phyloP scores from a whole-genome alignment of 2,113 vertebrate genomes.

The Himantopus leucocephalus region DNA sequence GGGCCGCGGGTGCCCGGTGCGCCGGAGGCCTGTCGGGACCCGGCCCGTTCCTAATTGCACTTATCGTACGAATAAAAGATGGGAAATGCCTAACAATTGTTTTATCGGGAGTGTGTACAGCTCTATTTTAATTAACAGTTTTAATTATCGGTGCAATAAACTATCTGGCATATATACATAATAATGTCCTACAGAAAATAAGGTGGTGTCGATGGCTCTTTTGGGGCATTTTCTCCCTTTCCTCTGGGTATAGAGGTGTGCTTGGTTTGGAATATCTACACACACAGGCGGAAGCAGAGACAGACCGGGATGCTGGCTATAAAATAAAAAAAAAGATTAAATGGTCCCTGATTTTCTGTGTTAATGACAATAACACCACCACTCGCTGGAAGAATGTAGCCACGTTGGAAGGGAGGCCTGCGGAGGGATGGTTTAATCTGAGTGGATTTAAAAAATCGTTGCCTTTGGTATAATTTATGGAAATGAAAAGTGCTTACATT shows the following conservation, averaged over 20 bases:
- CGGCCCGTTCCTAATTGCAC: conserved; percentile 54
- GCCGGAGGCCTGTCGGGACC: conserved; percentile 42
- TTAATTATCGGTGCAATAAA: conserved; percentile 65
- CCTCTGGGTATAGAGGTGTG: background rate
- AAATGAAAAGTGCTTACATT: conserved; percentile 69
- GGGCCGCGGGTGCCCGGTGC: background rate
- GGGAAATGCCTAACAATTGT: conserved; percentile 56
- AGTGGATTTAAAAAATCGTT: conserved; percentile 68
- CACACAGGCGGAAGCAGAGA: background rate
- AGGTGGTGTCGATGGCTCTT: conserved; percentile 40
- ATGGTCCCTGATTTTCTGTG: background rate
- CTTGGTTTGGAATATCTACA: background rate
- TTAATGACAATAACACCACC: background rate
- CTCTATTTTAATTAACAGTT: conserved; percentile 74
- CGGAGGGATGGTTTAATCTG: conserved; percentile 53
- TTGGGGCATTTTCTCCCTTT: conserved; percentile 34
- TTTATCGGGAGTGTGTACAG: conserved; percentile 69
- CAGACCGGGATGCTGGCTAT: background rate
- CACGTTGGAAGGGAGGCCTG: conserved; percentile 39
- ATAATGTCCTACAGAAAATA: conserved; percentile 54
- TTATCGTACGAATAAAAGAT: conserved; percentile 60
- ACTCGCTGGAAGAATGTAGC: background rate
- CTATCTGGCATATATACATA: conserved; percentile 37
- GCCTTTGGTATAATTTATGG: conserved; percentile 72
- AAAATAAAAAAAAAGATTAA: background rate